These are phyloP conservation scores for Acanthurus leucopareius DNA, from an alignment of 2,797 vertebrate species.

Conservation along the genomic window DNA sequence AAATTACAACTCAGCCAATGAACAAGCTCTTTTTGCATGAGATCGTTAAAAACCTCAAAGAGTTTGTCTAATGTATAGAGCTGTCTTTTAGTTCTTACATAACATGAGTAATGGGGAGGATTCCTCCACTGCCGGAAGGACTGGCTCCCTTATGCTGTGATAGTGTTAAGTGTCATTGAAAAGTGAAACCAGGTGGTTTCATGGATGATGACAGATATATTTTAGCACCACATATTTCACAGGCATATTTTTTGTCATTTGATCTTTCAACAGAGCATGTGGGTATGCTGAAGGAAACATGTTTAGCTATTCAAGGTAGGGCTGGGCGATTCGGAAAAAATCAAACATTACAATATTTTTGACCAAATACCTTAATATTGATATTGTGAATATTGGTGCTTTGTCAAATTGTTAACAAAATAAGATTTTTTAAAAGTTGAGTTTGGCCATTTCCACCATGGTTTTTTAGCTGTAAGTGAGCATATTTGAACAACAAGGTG, in stretches of 20 bases:
- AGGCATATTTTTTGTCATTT: slow-evolving; percentile 26
- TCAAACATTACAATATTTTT: too few species aligned
- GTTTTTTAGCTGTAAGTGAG: too few species aligned
- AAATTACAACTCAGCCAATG: neutral
- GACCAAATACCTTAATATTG: too few species aligned
- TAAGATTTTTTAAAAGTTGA: too few species aligned
- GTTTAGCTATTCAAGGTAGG: neutral
- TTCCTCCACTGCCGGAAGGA: slow-evolving; percentile 27
- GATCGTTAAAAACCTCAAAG: neutral
- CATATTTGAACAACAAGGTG: too few species aligned
- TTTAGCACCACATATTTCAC: slow-evolving; percentile 40
- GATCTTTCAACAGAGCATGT: neutral
- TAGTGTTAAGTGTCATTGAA: slow-evolving; percentile 48
- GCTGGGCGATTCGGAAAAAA: too few species aligned
- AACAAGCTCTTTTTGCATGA: neutral
- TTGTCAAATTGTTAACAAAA: too few species aligned
- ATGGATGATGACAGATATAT: slow-evolving; percentile 58
- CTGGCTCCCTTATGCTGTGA: slow-evolving; percentile 37
- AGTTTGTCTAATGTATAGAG: slow-evolving; percentile 1
- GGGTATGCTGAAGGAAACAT: neutral
- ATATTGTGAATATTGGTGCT: too few species aligned
- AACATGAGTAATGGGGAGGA: slow-evolving; percentile 48
- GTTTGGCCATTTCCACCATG: too few species aligned
- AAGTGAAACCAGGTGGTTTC: slow-evolving; percentile 48
- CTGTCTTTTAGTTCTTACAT: slow-evolving; percentile 30